phyloP scores from a whole-genome alignment of 2,113 vertebrate genomes.

The Arizona elegans region DNA sequence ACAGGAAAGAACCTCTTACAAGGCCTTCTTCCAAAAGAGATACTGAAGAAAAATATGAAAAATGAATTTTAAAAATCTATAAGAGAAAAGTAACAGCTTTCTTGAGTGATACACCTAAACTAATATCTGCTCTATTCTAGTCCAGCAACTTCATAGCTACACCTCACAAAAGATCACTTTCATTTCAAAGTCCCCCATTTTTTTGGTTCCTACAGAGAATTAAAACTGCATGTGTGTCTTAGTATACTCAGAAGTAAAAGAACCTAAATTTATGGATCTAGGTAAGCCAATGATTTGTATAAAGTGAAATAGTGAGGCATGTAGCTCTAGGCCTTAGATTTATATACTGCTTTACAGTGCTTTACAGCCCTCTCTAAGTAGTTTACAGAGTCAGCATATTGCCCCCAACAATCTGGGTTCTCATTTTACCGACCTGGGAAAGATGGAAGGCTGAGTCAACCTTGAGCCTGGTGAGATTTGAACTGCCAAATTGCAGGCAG shows the following conservation, averaged over 20 bases:
- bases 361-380: too few relatives aligned
- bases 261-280: background rate
- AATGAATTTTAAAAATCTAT: constrained; percentile 2
- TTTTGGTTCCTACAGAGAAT: background rate
- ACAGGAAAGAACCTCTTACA: constrained; percentile 33
- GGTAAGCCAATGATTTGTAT: background rate
- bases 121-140: background rate
- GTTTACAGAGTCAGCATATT: too few relatives aligned
- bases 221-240: background rate
- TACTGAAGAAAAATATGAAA: constrained; percentile 4
- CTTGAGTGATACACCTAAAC: constrained; percentile 31
- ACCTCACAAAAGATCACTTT: background rate
- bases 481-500: too few relatives aligned
- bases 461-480: too few relatives aligned
- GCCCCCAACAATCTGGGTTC: too few relatives aligned
- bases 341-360: too few relatives aligned
- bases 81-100: constrained; percentile 25
- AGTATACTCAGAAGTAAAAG: background rate
- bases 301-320: background rate
- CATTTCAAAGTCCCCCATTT: background rate
- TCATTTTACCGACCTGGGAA: too few relatives aligned
- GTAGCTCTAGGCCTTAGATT: background rate
- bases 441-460: too few relatives aligned
- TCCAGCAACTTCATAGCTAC: background rate
- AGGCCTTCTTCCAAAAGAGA: constrained; percentile 37